Conservation (phyloP, 2,888 invertebrate species). For the Abrostola triplasia region DNA sequence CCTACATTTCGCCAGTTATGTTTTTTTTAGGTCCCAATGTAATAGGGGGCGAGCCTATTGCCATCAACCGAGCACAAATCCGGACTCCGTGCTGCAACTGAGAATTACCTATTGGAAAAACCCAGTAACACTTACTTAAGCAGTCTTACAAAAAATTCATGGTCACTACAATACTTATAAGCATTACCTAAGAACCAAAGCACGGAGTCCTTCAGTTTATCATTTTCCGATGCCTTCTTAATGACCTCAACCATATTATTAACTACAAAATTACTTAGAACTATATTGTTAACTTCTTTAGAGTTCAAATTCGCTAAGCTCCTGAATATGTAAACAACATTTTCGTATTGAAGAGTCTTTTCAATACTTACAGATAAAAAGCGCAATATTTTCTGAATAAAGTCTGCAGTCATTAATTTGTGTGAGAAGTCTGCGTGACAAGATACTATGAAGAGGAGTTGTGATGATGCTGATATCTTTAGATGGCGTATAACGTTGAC, state of each 20-base stretch:
- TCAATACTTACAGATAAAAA: constrained; percentile 54
- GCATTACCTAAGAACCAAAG: constrained; percentile 79
- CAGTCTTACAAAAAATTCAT: constrained; percentile 59
- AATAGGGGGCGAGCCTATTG: too few species aligned
- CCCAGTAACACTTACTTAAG: constrained; percentile 27
- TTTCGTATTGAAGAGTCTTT: constrained; percentile 49
- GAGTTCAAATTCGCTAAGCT: constrained; percentile 71
- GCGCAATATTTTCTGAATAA: constrained; percentile 59
- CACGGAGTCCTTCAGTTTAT: constrained; percentile 56
- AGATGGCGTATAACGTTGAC: constrained; percentile 54
- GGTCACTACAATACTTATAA: constrained; percentile 60
- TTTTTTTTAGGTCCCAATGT: too few species aligned
- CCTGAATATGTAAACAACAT: constrained; percentile 67
- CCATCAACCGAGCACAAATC: too few species aligned
- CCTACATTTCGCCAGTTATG: too few species aligned
- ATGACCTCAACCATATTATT: constrained; percentile 55
- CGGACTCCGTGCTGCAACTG: too few species aligned
- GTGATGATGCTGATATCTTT: constrained; percentile 51
- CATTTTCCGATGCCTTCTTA: constrained; percentile 58
- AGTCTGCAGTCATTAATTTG: constrained; percentile 49
- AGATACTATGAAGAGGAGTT: constrained; percentile 72
- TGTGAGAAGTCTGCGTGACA: constrained; percentile 69
- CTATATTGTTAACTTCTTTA: constrained; percentile 46
- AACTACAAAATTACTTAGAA: constrained; percentile 58
- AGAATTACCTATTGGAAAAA: background rate